Percentiles rank a stretch among this genome's conserved stretches.
phyloP scores from a whole-genome alignment of 2,888 invertebrate species.

The Amblyteles armatorius region DNA sequence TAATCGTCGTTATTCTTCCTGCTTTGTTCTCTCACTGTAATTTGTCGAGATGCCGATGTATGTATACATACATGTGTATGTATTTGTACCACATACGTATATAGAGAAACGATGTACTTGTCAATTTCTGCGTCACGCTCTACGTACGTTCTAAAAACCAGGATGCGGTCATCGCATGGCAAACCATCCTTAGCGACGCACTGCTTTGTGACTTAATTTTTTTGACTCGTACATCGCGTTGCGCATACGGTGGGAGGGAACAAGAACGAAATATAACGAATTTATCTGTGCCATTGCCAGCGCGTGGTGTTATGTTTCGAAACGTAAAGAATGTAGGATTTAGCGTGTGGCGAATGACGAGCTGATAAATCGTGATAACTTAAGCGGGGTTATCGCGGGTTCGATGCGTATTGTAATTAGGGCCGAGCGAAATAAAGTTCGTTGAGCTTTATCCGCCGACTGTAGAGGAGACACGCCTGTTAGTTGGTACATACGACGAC shows the following conservation, averaged over 20 bases:
- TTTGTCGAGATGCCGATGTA: not conserved
- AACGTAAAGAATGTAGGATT: not conserved
- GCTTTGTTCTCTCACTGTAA: constrained; percentile 13
- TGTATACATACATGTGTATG: not conserved
- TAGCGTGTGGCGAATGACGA: not conserved
- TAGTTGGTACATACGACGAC: too few species aligned
- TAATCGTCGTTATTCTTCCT: constrained; percentile 23
- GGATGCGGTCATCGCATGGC: constrained; percentile 50
- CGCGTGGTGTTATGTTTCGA: not conserved
- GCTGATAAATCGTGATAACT: constrained; percentile 38
- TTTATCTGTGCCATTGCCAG: constrained; percentile 49
- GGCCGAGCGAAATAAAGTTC: constrained; percentile 9
- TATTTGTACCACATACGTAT: constrained; percentile 8
- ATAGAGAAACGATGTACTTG: not conserved
- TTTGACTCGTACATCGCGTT: not conserved
- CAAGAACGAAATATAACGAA: constrained; percentile 5
- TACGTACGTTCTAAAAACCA: constrained; percentile 5
- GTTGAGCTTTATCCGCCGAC: constrained; percentile 33
- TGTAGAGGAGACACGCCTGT: too few species aligned
- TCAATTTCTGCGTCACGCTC: constrained; percentile 36
- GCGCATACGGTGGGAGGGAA: not conserved
- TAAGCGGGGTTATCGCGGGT: constrained; percentile 53
- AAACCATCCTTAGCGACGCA: constrained; percentile 18
- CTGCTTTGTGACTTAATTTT: constrained; percentile 19
- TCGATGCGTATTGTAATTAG: constrained; percentile 22